Evolutionary conservation across 2,113 vertebrate species (phyloP).

Genomic region (Bubalus kerabau): DNA sequence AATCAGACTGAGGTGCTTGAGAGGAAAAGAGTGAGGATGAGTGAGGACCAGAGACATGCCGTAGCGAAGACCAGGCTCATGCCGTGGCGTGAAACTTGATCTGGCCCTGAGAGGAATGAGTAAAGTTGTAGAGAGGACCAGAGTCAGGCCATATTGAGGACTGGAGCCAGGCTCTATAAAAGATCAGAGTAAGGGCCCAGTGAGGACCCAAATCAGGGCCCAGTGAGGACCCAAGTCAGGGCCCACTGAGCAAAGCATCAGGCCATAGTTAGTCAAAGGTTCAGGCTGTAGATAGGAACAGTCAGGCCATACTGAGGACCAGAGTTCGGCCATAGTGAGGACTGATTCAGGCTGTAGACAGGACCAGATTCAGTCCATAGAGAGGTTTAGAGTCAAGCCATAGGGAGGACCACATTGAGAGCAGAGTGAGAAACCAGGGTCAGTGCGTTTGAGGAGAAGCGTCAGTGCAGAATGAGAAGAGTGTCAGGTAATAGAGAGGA

Average conservation of each 20-base stretch:
- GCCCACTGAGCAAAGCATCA: not conserved
- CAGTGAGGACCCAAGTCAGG: not conserved
- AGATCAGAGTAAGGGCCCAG: not conserved
- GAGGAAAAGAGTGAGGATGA: not conserved
- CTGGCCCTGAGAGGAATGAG: not conserved
- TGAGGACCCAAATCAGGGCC: not conserved
- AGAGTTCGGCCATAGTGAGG: not conserved
- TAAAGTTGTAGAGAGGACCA: not conserved
- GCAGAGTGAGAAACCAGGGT: not conserved
- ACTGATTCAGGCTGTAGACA: no score
- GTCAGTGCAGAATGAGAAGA: not conserved
- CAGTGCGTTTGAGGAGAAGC: not conserved
- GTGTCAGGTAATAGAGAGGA: not conserved
- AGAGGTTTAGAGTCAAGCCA: no score
- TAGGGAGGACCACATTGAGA: no score
- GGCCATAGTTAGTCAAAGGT: not conserved
- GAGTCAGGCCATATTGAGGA: not conserved
- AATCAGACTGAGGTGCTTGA: not conserved
- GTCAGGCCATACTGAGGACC: not conserved
- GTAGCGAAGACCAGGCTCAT: not conserved
- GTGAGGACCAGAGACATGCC: not conserved
- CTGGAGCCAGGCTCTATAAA: not conserved
- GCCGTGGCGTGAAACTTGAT: not conserved
- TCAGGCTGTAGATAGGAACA: not conserved
- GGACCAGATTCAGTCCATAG: no score